These are phyloP conservation scores for Tapirus terrestris DNA, from an alignment of 2,113 vertebrate species.

Conservation along the genomic window DNA sequence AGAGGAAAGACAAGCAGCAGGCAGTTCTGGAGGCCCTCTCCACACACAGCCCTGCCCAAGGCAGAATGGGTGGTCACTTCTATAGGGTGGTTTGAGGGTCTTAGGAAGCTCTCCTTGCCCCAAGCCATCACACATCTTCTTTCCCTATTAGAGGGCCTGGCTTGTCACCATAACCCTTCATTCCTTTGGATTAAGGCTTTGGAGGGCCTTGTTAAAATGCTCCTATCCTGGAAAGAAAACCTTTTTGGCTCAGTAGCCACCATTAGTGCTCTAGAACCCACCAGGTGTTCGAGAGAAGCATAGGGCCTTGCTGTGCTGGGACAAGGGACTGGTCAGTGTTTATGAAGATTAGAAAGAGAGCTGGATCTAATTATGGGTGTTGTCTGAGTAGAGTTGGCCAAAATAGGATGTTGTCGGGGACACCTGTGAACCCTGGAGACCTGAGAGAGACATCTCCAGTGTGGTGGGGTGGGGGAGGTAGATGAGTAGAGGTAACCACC, in stretches of 20 bases:
- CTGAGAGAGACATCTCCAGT: not conserved
- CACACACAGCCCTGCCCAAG: not conserved
- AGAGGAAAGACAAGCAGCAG: not conserved
- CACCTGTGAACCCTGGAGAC: not conserved
- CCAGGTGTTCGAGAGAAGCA: not conserved
- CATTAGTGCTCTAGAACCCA: not conserved
- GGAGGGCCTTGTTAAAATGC: not conserved
- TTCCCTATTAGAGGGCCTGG: too few species aligned
- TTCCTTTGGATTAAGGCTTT: not conserved
- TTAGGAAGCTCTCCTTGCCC: not conserved
- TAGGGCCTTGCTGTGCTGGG: not conserved
- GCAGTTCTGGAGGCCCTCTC: not conserved
- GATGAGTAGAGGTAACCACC: not conserved
- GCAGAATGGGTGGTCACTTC: not conserved
- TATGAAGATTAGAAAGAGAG: not conserved
- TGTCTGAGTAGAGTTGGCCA: not conserved
- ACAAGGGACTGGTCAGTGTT: not conserved
- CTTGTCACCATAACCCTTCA: not conserved
- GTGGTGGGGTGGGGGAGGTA: too few species aligned
- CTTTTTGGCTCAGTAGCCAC: not conserved
- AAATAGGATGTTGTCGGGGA: not conserved
- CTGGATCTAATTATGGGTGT: not conserved
- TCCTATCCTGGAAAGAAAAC: not conserved
- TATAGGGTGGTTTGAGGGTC: not conserved
- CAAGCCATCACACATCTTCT: not conserved